These are phyloP conservation scores for Bombylius discolor DNA, from an alignment of 2,888 invertebrate genomes.

Conservation along the genomic window DNA sequence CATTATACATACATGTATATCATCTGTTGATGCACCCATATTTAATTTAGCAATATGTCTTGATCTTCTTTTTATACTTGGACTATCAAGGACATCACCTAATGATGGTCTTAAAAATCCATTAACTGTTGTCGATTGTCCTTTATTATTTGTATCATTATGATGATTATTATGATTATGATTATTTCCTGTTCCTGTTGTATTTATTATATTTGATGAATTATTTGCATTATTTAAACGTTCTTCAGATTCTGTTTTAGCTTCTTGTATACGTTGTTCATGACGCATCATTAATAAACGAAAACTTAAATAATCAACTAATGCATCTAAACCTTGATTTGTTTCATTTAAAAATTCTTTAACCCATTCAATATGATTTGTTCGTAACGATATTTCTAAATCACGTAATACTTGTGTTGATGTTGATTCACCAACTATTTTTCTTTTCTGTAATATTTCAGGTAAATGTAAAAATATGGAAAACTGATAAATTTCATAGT, in stretches of 20 bases:
- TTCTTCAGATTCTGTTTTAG: slow-evolving; percentile 63
- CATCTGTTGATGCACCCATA: slow-evolving; percentile 93
- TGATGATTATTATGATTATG: slow-evolving; percentile 29
- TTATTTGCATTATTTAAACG: slow-evolving; percentile 40
- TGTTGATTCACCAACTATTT: slow-evolving; percentile 92
- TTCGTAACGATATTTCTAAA: slow-evolving; percentile 94
- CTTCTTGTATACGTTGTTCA: slow-evolving; percentile 69
- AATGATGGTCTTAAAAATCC: slow-evolving; percentile 41
- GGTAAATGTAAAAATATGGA: too few relatives aligned
- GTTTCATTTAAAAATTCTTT: slow-evolving; percentile 93
- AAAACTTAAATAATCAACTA: slow-evolving; percentile 95
- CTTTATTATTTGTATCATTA: slow-evolving; percentile 26
- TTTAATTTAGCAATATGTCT: slow-evolving; percentile 78
- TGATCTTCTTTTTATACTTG: slow-evolving; percentile 58
- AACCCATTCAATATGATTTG: slow-evolving; percentile 99
- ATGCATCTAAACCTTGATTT: slow-evolving; percentile 89
- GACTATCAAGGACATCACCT: slow-evolving; percentile 52
- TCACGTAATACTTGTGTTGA: slow-evolving; percentile 97
- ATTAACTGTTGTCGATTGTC: slow-evolving; percentile 17
- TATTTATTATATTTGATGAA: slow-evolving; percentile 12
- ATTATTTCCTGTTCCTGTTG: slow-evolving; percentile 14
- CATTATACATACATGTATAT: slow-evolving; percentile 98
- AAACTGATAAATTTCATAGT: too few relatives aligned
- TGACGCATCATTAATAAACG: slow-evolving; percentile 88
- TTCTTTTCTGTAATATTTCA: slow-evolving; percentile 71